These are phyloP conservation scores for Pelodiscus sinensis DNA, from an alignment of 2,113 vertebrate genomes.

Conservation along the genomic window DNA sequence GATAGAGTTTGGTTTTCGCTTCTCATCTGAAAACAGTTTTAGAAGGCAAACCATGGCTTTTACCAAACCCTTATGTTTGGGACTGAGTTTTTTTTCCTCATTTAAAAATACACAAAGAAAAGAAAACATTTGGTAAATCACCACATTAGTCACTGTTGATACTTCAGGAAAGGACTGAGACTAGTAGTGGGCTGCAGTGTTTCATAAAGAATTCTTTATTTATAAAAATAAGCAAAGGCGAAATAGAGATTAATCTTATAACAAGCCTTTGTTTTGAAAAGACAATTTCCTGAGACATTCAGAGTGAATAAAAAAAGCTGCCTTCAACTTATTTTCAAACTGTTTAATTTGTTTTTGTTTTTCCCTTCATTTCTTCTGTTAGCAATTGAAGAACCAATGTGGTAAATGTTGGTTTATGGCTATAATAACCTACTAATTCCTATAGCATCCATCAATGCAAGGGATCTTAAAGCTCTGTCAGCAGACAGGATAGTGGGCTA, in stretches of 20 bases:
- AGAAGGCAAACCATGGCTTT: slow-evolving; percentile 22
- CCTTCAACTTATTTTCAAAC: neutral
- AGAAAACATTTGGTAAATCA: neutral
- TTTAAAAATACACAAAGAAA: neutral
- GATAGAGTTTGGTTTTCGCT: neutral
- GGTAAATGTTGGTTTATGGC: neutral
- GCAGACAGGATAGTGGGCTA: no score
- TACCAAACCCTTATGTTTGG: neutral
- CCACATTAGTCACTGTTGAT: neutral
- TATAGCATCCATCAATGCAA: fast-evolving
- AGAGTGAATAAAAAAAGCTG: neutral
- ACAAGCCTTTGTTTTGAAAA: neutral
- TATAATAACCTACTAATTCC: neutral
- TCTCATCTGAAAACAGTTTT: slow-evolving; percentile 45
- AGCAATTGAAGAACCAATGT: neutral
- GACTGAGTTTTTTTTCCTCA: neutral
- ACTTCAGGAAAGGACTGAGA: neutral
- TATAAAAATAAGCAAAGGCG: neutral
- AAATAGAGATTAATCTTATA: neutral
- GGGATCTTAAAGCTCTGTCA: neutral
- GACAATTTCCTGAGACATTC: neutral
- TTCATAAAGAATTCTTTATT: neutral
- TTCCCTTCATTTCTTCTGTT: neutral
- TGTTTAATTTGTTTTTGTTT: neutral
- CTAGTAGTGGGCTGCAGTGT: neutral